Base-by-base conservation (phyloP, 2,113 vertebrate species). In the Pituophis catenifer region DNA sequence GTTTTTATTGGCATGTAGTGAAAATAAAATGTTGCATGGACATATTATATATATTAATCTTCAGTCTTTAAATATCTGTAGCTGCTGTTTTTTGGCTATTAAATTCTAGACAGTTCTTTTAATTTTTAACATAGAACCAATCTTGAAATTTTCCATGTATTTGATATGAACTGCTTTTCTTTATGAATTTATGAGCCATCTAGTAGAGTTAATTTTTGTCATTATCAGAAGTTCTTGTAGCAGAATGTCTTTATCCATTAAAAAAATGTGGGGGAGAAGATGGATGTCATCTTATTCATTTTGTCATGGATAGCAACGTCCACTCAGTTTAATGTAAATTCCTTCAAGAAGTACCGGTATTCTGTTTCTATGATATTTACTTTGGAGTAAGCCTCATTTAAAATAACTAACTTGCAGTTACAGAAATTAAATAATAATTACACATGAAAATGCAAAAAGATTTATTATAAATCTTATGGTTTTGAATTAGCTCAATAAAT, bases 131-230 rank as follows among this genome's bases (percentile, higher is more conserved):
- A 90, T 55, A 15, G n/a, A 13, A 90, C 59, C 44, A 44, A 52
- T 1, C 19, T 86, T 70, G 29, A 57, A 50, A 33, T 44, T 65
- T 87, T 89, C 21, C 23, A 21, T 85, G 38, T 85, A 48, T 26
- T 89, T 55, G 33, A 55, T 90, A 17, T 86, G 88, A 93, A 89
- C 26, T 59, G 81, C 38, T 90, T 93, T 58, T 86, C 21, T 90
- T 90, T 86, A 90, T 87, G 92, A 93, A 93, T 90, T 89, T 87
- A 85, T 90, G 89, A 87, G 81, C 92, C 89, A 93, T 87, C 92
- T 93, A 90, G 92, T 93, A 81, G 89, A 90, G 81, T 90, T 93
- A 90, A 54, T 65, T 87, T 90, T 90, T 93, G 57, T 65, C 48
- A 62, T 90, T 52, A 85, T 90, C 48, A 86, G n/a, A 87, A 65